phyloP scores from a whole-genome alignment of 2,797 vertebrate genomes.

The Graptemys geographica region DNA sequence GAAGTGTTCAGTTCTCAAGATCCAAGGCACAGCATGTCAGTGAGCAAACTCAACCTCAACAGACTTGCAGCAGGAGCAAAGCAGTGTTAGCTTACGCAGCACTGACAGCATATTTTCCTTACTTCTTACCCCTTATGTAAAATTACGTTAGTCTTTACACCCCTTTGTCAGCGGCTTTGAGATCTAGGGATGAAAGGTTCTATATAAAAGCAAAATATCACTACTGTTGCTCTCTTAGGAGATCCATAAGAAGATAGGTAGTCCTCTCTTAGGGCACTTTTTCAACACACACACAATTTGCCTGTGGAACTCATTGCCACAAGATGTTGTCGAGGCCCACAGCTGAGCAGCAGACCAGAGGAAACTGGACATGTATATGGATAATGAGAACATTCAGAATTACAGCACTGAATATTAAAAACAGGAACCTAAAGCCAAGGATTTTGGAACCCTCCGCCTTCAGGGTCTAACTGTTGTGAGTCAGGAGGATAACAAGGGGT shows the following conservation, averaged over 20 bases:
- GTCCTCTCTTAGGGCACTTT: neutral
- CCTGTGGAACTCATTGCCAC: neutral
- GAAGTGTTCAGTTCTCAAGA: too few species aligned
- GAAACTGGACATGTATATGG: neutral
- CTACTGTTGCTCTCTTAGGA: neutral
- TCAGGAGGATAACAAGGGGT: neutral
- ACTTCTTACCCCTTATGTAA: neutral
- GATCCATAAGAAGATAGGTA: neutral
- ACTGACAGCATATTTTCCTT: neutral
- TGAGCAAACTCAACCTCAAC: neutral
- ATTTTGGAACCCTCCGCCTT: neutral
- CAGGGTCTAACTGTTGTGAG: neutral
- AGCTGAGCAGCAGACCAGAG: neutral
- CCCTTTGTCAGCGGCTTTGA: neutral
- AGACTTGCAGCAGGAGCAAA: neutral
- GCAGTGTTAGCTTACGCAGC: too few species aligned
- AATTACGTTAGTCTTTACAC: neutral
- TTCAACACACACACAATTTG: neutral
- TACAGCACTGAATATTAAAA: constrained; percentile 1
- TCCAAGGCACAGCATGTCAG: neutral
- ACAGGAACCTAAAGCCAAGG: neutral
- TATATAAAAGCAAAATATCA: neutral
- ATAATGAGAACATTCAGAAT: neutral
- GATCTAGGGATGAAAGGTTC: neutral
- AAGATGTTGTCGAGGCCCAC: neutral